Percentiles rank a stretch among this genome's conserved stretches.
These are phyloP conservation scores for Bursaphelenchus mucronatus DNA, from an alignment of 1,140 invertebrate species.

Conservation along the genomic window DNA sequence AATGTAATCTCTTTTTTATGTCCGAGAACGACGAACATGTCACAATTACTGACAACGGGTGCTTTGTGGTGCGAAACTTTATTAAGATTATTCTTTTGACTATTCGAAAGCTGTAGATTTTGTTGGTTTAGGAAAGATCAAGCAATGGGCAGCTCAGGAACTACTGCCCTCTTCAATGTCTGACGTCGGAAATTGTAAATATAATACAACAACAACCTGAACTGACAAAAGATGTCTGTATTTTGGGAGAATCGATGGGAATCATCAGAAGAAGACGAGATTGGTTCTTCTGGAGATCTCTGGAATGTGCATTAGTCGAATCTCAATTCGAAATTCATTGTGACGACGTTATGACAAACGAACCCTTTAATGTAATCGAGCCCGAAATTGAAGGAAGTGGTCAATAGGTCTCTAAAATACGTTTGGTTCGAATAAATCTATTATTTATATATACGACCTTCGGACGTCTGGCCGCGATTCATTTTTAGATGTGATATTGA, in stretches of 20 bases:
- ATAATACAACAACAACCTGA: constrained; percentile 29
- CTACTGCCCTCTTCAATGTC: constrained; percentile 35
- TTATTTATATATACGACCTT: no score
- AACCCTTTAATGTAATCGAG: not conserved
- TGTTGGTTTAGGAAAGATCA: constrained; percentile 24
- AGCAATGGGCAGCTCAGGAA: constrained; percentile 30
- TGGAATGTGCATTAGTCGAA: constrained; percentile 21
- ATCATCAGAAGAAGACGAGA: constrained; percentile 22
- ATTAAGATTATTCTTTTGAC: not conserved
- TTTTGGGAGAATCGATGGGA: constrained; percentile 27
- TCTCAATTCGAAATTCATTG: constrained; percentile 36
- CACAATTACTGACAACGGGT: constrained; percentile 40
- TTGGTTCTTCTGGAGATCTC: constrained; percentile 37
- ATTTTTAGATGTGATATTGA: no score
- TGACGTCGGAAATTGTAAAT: constrained; percentile 4
- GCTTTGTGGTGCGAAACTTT: constrained; percentile 33
- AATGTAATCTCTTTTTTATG: constrained; percentile 33
- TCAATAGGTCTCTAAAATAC: not conserved
- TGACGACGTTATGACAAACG: constrained; percentile 4
- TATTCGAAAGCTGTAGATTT: constrained; percentile 4
- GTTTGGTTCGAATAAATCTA: no score
- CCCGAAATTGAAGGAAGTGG: not conserved
- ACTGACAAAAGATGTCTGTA: constrained; percentile 10
- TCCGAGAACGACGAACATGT: constrained; percentile 29
- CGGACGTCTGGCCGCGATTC: no score